Percentiles rank a stretch among this genome's conserved stretches.
These are phyloP conservation scores for Odontophorus gujanensis DNA, from an alignment of 2,113 vertebrate species.

Conservation along the genomic window DNA sequence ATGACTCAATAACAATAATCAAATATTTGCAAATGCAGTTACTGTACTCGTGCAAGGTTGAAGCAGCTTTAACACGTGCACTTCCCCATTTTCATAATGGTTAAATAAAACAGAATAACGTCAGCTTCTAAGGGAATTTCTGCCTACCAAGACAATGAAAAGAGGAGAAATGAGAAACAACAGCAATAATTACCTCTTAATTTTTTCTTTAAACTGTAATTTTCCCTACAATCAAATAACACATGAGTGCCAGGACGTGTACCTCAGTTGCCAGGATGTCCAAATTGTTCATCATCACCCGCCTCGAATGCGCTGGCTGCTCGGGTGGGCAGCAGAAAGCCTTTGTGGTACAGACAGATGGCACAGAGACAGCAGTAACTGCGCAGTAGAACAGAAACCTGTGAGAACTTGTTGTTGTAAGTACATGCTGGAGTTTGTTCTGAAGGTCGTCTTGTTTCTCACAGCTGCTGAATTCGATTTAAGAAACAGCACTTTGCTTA, in stretches of 20 bases:
- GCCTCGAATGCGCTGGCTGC: neutral
- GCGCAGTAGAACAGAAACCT: neutral
- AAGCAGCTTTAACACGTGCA: neutral
- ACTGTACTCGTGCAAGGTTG: neutral
- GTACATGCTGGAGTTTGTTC: neutral
- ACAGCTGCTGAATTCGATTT: constrained; percentile 1
- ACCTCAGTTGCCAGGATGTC: constrained; percentile 3
- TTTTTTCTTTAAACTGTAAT: neutral
- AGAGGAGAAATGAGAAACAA: neutral
- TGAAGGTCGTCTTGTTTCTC: neutral
- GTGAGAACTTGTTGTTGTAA: neutral
- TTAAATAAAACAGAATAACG: neutral
- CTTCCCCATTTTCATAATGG: neutral
- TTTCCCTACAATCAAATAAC: neutral
- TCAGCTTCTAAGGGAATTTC: neutral
- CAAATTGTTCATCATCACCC: neutral
- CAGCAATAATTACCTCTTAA: neutral
- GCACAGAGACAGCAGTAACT: neutral
- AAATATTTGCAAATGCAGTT: neutral
- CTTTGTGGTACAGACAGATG: neutral
- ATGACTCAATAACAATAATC: neutral
- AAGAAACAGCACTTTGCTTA: neutral
- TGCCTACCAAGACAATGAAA: neutral
- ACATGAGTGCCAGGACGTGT: neutral
- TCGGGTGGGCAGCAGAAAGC: neutral